Evolutionary conservation across 2,113 vertebrate genomes (phyloP).

Genomic region (Melanotaenia duboulayi): DNA sequence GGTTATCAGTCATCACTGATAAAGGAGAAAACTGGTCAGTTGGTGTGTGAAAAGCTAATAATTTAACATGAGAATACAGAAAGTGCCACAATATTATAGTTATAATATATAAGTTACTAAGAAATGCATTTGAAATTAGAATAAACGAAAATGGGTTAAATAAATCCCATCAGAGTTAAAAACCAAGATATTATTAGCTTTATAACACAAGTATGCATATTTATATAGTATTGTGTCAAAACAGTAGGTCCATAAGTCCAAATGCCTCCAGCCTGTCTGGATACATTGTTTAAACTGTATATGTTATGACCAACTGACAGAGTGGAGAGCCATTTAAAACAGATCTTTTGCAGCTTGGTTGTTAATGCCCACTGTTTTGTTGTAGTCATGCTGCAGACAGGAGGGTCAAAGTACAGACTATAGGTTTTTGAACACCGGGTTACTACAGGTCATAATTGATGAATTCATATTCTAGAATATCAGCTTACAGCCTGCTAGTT

Average conservation of each 20-base stretch:
- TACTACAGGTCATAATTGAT: conserved; percentile 12
- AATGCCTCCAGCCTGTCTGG: background rate
- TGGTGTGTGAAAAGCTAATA: background rate
- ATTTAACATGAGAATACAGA: background rate
- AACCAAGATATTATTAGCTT: background rate
- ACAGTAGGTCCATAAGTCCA: background rate
- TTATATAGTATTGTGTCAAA: background rate
- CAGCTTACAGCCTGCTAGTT: background rate
- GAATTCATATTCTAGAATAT: conserved; percentile 5
- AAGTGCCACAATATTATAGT: background rate
- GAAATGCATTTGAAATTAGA: background rate
- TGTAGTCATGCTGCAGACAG: conserved; percentile 8
- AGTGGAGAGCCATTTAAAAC: background rate
- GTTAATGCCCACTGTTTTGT: conserved; percentile 5
- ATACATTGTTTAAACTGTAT: conserved; percentile 1
- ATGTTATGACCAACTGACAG: conserved; percentile 6
- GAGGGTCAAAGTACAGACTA: conserved; percentile 59
- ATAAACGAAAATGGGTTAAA: background rate
- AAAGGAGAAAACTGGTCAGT: background rate
- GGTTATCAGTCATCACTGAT: background rate
- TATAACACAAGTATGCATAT: background rate
- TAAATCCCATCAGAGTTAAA: background rate
- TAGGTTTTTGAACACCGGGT: conserved; percentile 8
- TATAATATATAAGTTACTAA: too few species aligned
- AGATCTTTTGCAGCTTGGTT: conserved; percentile 18